Evolutionary conservation across 2,888 invertebrate genomes (phyloP).

Genomic region (Zhengitettix transpicula): DNA sequence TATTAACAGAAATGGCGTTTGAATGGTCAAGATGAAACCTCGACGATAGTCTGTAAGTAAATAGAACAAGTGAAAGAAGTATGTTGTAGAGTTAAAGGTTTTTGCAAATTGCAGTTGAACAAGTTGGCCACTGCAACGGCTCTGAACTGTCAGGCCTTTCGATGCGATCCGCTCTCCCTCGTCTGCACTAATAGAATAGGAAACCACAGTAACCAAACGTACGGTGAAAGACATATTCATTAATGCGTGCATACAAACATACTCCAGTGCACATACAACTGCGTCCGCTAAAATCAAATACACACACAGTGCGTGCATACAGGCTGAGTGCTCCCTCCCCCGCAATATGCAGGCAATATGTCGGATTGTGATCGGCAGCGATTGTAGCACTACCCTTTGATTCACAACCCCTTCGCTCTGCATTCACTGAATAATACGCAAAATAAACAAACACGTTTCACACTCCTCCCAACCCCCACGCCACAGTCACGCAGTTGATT

Average conservation of each 20-base stretch:
- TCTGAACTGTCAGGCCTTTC: too few relatives aligned
- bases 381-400: neutral
- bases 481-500: neutral
- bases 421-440: neutral
- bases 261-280: neutral
- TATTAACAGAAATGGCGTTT: too few relatives aligned
- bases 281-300: neutral
- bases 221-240: neutral
- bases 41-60: too few relatives aligned
- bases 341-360: neutral
- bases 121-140: too few relatives aligned
- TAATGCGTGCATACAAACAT: neutral
- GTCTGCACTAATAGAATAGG: neutral
- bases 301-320: neutral
- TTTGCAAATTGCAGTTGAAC: too few relatives aligned
- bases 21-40: too few relatives aligned
- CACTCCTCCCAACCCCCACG: neutral
- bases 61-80: too few relatives aligned
- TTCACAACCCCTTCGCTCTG: neutral
- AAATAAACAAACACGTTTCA: neutral
- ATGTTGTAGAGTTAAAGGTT: too few relatives aligned
- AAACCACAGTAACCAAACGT: neutral
- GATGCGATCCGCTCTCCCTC: too few relatives aligned
- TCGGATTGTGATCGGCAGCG: neutral
- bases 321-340: neutral